A percentile compares a stretch with the other conserved stretches of the same genome.
These are phyloP conservation scores for Drosophila persimilis DNA, from an alignment of 1,140 invertebrate genomes.

Conservation along the genomic window DNA sequence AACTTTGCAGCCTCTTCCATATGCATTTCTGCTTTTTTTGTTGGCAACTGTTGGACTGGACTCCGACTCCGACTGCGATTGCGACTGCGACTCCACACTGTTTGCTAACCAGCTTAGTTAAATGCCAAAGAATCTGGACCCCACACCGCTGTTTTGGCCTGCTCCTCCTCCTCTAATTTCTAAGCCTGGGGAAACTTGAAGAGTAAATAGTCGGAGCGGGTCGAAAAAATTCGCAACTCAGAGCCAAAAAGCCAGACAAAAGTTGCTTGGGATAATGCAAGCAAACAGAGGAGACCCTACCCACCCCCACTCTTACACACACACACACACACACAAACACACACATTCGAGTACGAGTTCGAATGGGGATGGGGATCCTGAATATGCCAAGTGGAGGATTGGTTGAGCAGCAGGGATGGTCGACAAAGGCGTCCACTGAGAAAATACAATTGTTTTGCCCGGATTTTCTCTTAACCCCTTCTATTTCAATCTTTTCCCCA, in stretches of 20 bases:
- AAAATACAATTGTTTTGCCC: conserved; percentile 67
- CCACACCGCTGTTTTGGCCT: neutral
- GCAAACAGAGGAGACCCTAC: conserved; percentile 12
- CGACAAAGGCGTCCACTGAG: conserved; percentile 48
- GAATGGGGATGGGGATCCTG: conserved; percentile 11
- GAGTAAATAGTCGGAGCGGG: conserved; percentile 50
- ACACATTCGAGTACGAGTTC: conserved; percentile 24
- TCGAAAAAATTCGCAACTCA: conserved; percentile 48
- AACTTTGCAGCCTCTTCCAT: neutral
- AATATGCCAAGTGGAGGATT: conserved; percentile 26
- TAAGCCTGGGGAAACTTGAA: conserved; percentile 34
- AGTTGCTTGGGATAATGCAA: conserved; percentile 58
- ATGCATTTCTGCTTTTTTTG: conserved; percentile 4
- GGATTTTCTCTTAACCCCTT: conserved; percentile 18
- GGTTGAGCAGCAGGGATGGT: conserved; percentile 17
- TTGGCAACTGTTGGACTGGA: too few species aligned
- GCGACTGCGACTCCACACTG: conserved; percentile 26
- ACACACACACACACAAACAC: neutral
- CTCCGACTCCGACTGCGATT: neutral
- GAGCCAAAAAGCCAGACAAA: conserved; percentile 70
- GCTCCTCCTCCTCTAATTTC: conserved; percentile 13
- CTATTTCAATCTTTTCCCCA: conserved; percentile 31
- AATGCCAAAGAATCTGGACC: conserved; percentile 62
- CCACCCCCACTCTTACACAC: neutral
- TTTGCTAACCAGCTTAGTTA: conserved; percentile 69